Base-by-base conservation (phyloP, 2,113 vertebrate species). In the Pterophyllum scalare region DNA sequence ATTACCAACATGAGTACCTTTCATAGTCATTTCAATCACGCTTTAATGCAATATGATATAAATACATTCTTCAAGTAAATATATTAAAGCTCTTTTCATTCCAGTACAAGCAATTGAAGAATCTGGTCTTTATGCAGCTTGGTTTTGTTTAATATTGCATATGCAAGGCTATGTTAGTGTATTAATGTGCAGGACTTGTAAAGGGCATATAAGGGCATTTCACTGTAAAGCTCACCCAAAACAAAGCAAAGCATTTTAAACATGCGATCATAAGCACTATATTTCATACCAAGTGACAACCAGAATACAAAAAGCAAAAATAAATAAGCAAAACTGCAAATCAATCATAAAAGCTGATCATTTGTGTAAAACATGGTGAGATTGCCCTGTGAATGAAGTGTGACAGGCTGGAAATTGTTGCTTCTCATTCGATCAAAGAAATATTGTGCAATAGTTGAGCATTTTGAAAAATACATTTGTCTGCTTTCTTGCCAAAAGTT, bases 1-100 rank as follows among this genome's bases (percentile, higher is more conserved):
- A 82, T 81, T 52, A 67, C 35, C n/a, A 15, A 28, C 13, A 75
- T 77, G 59, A 78, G 87, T 80, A 13, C 20, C 60, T 57, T 57
- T 77, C 12, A 12, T 28, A 6, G 19, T 52, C 57, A 38, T 76
- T 59, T 35, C 7, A 70, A 10, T 6, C 59, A 7, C 0, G 52
- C 22, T 67, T 81, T 52, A 52, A 3, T 35, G 5, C 10, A 54
- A 22, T 26, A 43, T 40, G 2, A n/a, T 49, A 19, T 1, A 43
- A 56, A 24, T 52, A 3, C 26, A 46, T 1, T 17, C 20, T 74
- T 59, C 33, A 4, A 31, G 9, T n/a, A 3, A 13, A 75, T 13
- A 17, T 52, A 31, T 31, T 52, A 24, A 19, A 52, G 2, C 17
- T 40, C 43, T 52, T 70, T 70, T 49, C 15, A 72, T 52, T 72